A percentile compares a stretch with the other conserved stretches of the same genome.
phyloP scores from a whole-genome alignment of 2,113 vertebrate genomes.

The Phylloscopus trochiloides region DNA sequence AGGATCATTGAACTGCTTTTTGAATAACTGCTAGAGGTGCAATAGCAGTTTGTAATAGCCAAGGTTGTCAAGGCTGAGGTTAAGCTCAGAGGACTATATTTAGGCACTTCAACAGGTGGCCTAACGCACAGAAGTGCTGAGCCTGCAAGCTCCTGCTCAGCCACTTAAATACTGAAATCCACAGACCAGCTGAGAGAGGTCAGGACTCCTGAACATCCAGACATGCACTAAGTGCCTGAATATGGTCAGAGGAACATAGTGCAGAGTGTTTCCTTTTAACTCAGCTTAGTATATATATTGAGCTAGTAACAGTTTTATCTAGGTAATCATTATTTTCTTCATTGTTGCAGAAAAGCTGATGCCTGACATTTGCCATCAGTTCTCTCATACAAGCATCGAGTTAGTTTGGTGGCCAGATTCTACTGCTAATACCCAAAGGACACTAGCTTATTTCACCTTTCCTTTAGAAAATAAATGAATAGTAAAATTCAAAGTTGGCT shows the following conservation, averaged over 20 bases:
- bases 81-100: conserved; percentile 42
- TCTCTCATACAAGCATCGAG: not conserved
- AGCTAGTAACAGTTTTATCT: not conserved
- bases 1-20: not conserved
- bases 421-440: not conserved
- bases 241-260: not conserved
- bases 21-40: not conserved
- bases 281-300: not conserved
- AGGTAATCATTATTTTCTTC: not conserved
- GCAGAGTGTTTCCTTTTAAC: not conserved
- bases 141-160: conserved; percentile 39
- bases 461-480: not conserved
- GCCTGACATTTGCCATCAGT: not conserved
- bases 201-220: not conserved
- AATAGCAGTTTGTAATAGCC: not conserved
- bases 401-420: not conserved
- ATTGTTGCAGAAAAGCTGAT: not conserved
- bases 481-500: not conserved
- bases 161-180: conserved; percentile 54
- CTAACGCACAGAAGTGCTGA: conserved; percentile 36
- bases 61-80: not conserved
- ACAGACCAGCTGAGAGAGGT: not conserved
- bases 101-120: conserved; percentile 53
- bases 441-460: not conserved
- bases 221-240: not conserved